phyloP scores from a whole-genome alignment of 2,888 invertebrate species.

The Sipunculus nudus region DNA sequence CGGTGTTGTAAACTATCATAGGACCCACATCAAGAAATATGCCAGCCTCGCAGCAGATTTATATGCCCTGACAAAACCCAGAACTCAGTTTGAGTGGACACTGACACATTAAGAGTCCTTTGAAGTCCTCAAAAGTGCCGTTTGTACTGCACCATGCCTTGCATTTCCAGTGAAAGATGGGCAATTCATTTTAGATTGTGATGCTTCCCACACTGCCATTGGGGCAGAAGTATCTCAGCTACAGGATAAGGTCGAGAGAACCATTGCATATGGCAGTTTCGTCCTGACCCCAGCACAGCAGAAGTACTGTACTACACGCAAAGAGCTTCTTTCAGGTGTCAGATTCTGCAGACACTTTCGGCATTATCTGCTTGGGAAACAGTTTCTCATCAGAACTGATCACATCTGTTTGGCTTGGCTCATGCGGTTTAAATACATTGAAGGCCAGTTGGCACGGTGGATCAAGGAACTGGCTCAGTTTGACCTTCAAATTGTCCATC shows the following conservation, averaged over 20 bases:
- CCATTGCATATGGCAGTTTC: neutral
- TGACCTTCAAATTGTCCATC: neutral
- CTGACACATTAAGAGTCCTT: too few species aligned
- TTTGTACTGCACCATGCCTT: too few species aligned
- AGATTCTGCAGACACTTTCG: neutral
- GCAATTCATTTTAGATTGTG: too few species aligned
- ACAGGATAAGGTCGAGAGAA: neutral
- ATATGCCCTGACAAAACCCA: too few species aligned
- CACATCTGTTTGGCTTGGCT: neutral
- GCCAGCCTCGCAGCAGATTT: too few species aligned
- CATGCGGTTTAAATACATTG: neutral
- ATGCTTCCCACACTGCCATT: neutral
- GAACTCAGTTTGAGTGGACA: too few species aligned
- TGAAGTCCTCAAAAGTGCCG: too few species aligned
- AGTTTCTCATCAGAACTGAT: constrained; percentile 1
- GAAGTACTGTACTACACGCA: neutral
- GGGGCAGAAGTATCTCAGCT: neutral
- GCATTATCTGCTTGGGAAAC: neutral
- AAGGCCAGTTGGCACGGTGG: neutral
- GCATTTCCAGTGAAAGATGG: too few species aligned
- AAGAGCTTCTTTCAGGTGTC: neutral
- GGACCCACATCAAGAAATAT: too few species aligned
- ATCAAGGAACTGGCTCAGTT: neutral
- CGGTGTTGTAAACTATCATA: too few species aligned
- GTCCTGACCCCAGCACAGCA: neutral